phyloP scores from a whole-genome alignment of 2,888 invertebrate genomes.

The Aphidoletes aphidimyza region DNA sequence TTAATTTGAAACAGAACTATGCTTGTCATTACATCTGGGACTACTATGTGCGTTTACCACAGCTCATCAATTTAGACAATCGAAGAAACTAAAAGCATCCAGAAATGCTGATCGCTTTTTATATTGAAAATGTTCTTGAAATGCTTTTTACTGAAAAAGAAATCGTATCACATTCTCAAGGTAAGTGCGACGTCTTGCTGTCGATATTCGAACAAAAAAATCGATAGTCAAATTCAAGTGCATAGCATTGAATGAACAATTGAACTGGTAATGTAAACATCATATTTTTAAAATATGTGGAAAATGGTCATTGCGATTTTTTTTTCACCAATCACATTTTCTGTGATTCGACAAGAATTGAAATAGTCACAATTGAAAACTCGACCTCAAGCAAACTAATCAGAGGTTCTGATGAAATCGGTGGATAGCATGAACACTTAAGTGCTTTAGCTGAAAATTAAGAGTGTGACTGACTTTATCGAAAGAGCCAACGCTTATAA shows the following conservation, averaged over 20 bases:
- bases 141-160: conserved; percentile 7
- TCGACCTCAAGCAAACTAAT: too few relatives aligned
- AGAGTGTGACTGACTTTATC: too few relatives aligned
- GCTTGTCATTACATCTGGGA: too few relatives aligned
- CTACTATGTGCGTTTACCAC: too few relatives aligned
- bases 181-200: not conserved
- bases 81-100: not conserved
- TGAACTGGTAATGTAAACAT: conserved; percentile 1
- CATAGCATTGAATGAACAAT: conserved; percentile 5
- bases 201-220: conserved; percentile 9
- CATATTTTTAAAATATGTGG: too few relatives aligned
- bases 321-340: not conserved
- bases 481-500: too few relatives aligned
- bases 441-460: too few relatives aligned
- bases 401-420: too few relatives aligned
- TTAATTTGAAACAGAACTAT: too few relatives aligned
- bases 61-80: not conserved
- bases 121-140: conserved; percentile 25
- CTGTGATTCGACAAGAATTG: too few relatives aligned
- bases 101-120: not conserved
- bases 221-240: conserved; percentile 4
- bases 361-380: too few relatives aligned
- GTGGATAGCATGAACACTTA: too few relatives aligned
- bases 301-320: not conserved
- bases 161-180: not conserved